Percentiles rank a stretch among this genome's conserved stretches.
Conservation (phyloP, 2,113 vertebrate species). For the Ailurus styani region DNA sequence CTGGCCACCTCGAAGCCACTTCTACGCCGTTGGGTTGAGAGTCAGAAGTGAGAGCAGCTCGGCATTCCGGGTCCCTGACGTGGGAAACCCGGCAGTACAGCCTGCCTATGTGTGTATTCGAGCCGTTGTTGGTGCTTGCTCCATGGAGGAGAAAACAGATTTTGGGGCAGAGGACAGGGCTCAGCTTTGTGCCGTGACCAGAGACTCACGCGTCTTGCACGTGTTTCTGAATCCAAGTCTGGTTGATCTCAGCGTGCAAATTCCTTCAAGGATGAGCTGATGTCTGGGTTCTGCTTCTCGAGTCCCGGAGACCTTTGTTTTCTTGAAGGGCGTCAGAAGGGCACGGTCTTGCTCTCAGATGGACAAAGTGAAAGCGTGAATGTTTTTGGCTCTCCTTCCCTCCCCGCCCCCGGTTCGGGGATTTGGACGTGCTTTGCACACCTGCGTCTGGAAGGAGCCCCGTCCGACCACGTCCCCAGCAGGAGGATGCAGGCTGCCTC, state of each 20-base stretch:
- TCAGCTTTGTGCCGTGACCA: neutral
- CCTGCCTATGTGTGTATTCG: neutral
- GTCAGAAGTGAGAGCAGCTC: rapidly evolving
- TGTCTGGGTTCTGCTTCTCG: neutral
- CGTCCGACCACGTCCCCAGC: neutral
- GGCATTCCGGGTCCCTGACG: neutral
- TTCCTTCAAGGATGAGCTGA: no score
- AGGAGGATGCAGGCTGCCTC: neutral
- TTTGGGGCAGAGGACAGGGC: neutral
- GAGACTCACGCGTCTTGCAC: rapidly evolving
- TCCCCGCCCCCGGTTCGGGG: neutral
- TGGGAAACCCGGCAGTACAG: neutral
- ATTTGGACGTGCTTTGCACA: neutral
- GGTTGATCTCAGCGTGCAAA: no score
- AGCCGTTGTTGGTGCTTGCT: no score
- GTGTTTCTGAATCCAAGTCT: no score
- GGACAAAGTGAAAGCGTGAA: neutral
- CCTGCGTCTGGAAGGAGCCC: neutral
- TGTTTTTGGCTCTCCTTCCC: neutral
- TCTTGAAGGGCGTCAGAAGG: neutral
- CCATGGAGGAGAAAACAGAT: neutral
- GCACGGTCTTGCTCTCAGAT: no score
- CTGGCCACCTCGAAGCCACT: neutral
- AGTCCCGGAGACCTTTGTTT: neutral
- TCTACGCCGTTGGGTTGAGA: rapidly evolving